Percentiles rank a stretch among this genome's conserved stretches.
phyloP scores from a whole-genome alignment of 1,140 invertebrate species.

The Drosophila tani region DNA sequence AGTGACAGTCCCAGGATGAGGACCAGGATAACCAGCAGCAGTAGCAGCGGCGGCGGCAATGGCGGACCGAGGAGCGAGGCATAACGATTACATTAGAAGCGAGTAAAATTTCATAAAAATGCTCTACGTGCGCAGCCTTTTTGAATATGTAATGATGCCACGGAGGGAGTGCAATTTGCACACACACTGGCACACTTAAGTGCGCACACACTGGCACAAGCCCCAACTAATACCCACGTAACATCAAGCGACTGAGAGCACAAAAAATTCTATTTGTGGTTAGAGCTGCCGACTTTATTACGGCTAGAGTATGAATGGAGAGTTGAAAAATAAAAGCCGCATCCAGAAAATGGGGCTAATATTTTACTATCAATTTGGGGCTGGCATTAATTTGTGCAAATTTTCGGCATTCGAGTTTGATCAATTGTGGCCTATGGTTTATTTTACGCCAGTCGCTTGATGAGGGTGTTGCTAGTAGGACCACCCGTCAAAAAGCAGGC shows the following conservation, averaged over 20 bases:
- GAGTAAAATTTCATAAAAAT: conserved; percentile 80
- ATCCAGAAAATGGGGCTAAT: conserved; percentile 37
- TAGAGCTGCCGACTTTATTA: conserved; percentile 72
- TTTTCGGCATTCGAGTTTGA: conserved; percentile 66
- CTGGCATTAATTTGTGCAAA: conserved; percentile 72
- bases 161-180: conserved; percentile 69
- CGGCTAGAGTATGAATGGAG: conserved; percentile 57
- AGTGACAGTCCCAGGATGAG: conserved; percentile 58
- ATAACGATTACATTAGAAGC: conserved; percentile 78
- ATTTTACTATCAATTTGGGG: conserved; percentile 75
- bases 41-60: not conserved
- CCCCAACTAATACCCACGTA: conserved; percentile 47
- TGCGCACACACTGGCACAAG: conserved; percentile 21
- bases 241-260: conserved; percentile 59
- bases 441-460: conserved; percentile 26
- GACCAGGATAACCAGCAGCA: conserved; percentile 15
- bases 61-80: conserved; percentile 28
- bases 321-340: conserved; percentile 19
- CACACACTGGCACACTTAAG: conserved; percentile 50
- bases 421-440: conserved; percentile 64
- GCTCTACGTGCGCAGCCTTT: conserved; percentile 74
- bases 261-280: conserved; percentile 78
- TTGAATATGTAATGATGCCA: conserved; percentile 78
- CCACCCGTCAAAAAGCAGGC: conserved; percentile 66
- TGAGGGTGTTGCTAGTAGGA: conserved; percentile 25